phyloP scores from a whole-genome alignment of 2,113 vertebrate genomes.

The Hucho hucho region DNA sequence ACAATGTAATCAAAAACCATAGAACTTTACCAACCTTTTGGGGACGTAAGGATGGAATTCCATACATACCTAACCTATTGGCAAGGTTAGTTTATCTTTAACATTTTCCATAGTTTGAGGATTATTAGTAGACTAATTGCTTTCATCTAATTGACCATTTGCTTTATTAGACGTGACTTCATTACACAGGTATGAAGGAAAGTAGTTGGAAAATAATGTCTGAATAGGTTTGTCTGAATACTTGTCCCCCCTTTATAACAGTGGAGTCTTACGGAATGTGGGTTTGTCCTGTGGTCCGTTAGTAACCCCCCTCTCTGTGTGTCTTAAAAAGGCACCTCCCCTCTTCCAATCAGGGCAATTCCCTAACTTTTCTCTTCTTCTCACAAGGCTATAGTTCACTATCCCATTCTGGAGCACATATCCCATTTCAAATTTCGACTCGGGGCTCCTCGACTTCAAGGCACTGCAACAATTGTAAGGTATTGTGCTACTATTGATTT shows the following conservation, averaged over 20 bases:
- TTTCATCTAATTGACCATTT: too few relatives aligned
- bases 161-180: not conserved
- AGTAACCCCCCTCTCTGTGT: conserved; percentile 67
- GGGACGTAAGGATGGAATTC: not conserved
- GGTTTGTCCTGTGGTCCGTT: conserved; percentile 76
- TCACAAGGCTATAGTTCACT: conserved; percentile 75
- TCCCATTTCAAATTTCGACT: conserved; percentile 71
- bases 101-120: too few relatives aligned
- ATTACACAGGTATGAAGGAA: conserved; percentile 15
- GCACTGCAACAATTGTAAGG: conserved; percentile 65
- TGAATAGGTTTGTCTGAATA: conserved; percentile 43
- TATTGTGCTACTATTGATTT: conserved; percentile 51
- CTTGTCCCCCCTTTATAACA: conserved; percentile 58
- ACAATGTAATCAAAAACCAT: not conserved
- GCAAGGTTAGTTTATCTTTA: not conserved
- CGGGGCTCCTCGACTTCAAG: conserved; percentile 70
- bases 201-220: conserved; percentile 44
- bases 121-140: too few relatives aligned
- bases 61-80: not conserved
- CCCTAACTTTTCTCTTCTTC: conserved; percentile 79
- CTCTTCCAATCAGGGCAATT: conserved; percentile 78
- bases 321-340: conserved; percentile 72
- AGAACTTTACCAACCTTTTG: not conserved
- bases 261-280: conserved; percentile 75
- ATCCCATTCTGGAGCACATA: conserved; percentile 71